Percentiles rank a stretch among this genome's conserved stretches.
Evolutionary conservation across 2,113 vertebrate genomes (phyloP).

Genomic region (Onychorhynchus coronatus): DNA sequence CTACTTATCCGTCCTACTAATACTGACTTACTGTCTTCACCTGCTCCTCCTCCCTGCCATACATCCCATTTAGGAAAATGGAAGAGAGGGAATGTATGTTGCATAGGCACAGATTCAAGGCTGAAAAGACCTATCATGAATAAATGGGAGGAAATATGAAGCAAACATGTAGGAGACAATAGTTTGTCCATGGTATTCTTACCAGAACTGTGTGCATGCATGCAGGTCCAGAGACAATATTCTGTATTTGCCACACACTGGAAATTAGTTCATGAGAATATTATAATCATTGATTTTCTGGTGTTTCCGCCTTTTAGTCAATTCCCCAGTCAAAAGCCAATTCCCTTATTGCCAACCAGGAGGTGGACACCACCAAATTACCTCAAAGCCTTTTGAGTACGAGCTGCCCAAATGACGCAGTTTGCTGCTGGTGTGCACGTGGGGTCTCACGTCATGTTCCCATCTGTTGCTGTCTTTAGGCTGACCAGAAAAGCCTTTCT

Average conservation of each 20-base stretch:
- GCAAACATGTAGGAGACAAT: background rate
- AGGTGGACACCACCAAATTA: background rate
- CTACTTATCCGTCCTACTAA: background rate
- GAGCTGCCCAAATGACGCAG: background rate
- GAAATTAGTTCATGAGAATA: background rate
- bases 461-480: background rate
- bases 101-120: background rate
- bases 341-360: background rate
- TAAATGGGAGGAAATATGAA: background rate
- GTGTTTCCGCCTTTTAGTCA: background rate
- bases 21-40: background rate
- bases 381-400: background rate
- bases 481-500: background rate
- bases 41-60: background rate
- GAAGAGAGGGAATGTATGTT: background rate
- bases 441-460: background rate
- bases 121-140: background rate
- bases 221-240: background rate
- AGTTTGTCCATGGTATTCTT: background rate
- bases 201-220: background rate
- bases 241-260: background rate
- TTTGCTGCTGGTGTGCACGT: background rate
- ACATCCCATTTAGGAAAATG: background rate
- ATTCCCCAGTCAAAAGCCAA: background rate
- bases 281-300: background rate